Percentiles rank a stretch among this genome's conserved stretches.
phyloP scores from a whole-genome alignment of 2,888 invertebrate species.

The Cryptosula pallasiana region DNA sequence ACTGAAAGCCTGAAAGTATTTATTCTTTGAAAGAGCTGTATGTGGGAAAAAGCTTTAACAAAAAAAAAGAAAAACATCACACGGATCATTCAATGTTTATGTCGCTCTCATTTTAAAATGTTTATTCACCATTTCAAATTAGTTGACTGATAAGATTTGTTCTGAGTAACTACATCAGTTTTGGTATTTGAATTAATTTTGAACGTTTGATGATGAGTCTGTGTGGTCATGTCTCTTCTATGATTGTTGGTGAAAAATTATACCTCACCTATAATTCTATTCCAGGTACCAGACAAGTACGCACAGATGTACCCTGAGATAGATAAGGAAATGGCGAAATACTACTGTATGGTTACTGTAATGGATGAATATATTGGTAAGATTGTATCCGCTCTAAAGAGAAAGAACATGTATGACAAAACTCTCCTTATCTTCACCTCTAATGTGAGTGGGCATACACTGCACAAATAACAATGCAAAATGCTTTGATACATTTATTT shows the following conservation, averaged over 20 bases:
- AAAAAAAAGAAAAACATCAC: background rate
- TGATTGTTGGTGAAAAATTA: too few relatives aligned
- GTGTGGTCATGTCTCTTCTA: too few relatives aligned
- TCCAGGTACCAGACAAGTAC: slow-evolving; percentile 6
- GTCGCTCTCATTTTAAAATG: slow-evolving; percentile 13
- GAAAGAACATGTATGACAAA: slow-evolving; percentile 13
- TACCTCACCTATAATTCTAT: too few relatives aligned
- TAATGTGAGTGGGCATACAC: background rate
- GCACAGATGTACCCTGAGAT: background rate
- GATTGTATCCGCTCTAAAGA: background rate
- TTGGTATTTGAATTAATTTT: too few relatives aligned
- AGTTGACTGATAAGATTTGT: too few relatives aligned
- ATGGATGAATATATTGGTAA: slow-evolving; percentile 1
- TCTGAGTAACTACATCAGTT: too few relatives aligned
- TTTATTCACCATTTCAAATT: background rate
- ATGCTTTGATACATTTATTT: too few relatives aligned
- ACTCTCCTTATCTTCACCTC: background rate
- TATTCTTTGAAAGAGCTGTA: too few relatives aligned
- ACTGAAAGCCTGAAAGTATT: too few relatives aligned
- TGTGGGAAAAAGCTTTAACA: too few relatives aligned
- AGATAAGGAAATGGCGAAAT: background rate
- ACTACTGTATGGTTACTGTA: slow-evolving; percentile 4
- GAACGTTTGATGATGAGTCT: too few relatives aligned
- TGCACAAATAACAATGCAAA: too few relatives aligned
- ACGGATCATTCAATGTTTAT: background rate